A percentile compares a stretch with the other conserved stretches of the same genome.
These are phyloP conservation scores for Zaprionus vittiger DNA, from an alignment of 1,140 invertebrate species.

Conservation along the genomic window DNA sequence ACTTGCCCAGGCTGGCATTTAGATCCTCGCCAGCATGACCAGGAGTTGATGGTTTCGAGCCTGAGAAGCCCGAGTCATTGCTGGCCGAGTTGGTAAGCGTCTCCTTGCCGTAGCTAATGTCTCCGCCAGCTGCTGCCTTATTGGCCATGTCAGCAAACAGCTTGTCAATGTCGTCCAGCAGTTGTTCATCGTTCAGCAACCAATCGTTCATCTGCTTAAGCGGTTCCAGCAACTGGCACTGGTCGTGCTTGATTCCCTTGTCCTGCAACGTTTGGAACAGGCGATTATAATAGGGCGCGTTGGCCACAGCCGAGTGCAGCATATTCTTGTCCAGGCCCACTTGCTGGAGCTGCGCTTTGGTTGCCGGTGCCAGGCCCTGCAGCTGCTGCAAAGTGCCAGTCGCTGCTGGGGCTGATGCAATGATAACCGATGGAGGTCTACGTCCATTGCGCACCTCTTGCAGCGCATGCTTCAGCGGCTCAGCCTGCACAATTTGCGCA, in stretches of 20 bases:
- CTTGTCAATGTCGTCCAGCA: constrained; percentile 86
- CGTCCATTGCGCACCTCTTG: constrained; percentile 58
- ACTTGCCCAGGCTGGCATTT: constrained; percentile 60
- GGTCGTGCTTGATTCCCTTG: constrained; percentile 85
- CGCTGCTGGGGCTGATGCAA: constrained; percentile 47
- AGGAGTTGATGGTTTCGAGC: constrained; percentile 80
- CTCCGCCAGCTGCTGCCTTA: constrained; percentile 26
- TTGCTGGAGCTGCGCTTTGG: constrained; percentile 85
- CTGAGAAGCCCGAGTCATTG: constrained; percentile 77
- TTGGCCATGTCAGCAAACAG: constrained; percentile 85
- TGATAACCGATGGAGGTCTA: constrained; percentile 47
- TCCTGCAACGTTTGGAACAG: constrained; percentile 85
- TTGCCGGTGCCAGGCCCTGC: constrained; percentile 84
- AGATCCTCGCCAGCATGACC: constrained; percentile 55
- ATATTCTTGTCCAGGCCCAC: constrained; percentile 86
- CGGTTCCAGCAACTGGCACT: constrained; percentile 86
- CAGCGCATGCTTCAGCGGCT: constrained; percentile 65
- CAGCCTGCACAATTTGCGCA: constrained; percentile 75
- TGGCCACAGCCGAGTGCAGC: constrained; percentile 86
- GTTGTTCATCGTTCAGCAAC: constrained; percentile 85
- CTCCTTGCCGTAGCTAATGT: constrained; percentile 59
- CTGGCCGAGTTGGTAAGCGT: constrained; percentile 64
- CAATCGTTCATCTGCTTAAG: constrained; percentile 86
- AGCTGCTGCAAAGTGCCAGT: constrained; percentile 53
- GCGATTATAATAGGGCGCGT: constrained; percentile 86